phyloP scores from a whole-genome alignment of 2,797 vertebrate genomes.

The Pangasius larnaudii region DNA sequence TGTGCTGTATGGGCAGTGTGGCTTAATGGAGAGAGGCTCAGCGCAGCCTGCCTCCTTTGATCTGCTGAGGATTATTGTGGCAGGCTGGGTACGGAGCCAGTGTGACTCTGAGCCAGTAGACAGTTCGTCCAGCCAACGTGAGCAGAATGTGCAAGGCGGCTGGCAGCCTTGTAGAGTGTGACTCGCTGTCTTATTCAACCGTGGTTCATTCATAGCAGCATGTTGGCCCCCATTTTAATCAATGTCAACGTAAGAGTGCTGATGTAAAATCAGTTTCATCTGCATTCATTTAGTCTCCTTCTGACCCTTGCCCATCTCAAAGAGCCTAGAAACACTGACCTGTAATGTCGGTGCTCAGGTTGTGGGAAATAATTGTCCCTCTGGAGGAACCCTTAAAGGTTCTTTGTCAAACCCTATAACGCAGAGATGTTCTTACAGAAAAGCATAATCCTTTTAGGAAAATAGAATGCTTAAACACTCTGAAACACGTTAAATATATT shows the following conservation, averaged over 20 bases:
- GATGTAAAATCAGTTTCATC: conserved; percentile 8
- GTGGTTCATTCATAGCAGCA: conserved; percentile 8
- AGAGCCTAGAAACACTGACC: conserved; percentile 8
- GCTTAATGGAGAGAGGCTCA: conserved; percentile 75
- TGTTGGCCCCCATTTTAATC: conserved; percentile 38
- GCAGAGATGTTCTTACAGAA: background rate
- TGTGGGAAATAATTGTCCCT: background rate
- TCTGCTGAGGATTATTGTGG: conserved; percentile 76
- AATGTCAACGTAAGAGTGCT: background rate
- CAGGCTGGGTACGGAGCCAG: conserved; percentile 69
- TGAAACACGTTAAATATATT: background rate
- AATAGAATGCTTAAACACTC: background rate
- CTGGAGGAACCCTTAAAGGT: conserved; percentile 15
- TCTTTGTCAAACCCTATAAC: background rate
- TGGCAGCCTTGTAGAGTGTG: conserved; percentile 29
- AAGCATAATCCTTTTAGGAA: background rate
- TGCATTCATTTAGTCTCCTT: conserved; percentile 18
- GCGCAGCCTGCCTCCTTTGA: conserved; percentile 73
- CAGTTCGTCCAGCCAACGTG: conserved; percentile 48
- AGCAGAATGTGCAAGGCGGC: conserved; percentile 44
- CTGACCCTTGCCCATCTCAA: background rate
- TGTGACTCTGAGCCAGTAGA: conserved; percentile 63
- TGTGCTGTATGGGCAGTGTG: conserved; percentile 58
- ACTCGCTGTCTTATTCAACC: conserved; percentile 17
- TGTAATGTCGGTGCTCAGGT: background rate